phyloP scores from a whole-genome alignment of 1,140 invertebrate species.

The Lordiphosa clarofinis region DNA sequence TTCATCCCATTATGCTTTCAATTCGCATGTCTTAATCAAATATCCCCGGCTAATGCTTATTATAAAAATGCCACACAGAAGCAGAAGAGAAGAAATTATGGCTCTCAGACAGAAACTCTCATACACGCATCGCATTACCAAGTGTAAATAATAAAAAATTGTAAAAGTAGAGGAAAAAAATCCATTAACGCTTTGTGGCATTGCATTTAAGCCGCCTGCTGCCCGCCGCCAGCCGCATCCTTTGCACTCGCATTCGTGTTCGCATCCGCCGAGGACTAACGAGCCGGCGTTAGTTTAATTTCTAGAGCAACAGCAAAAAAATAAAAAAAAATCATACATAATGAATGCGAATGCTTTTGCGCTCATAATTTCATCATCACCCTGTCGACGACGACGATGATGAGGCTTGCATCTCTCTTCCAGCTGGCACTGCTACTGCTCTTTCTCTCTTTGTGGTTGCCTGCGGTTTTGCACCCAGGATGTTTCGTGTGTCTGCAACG shows the following conservation, averaged over 20 bases:
- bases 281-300: slow-evolving; percentile 75
- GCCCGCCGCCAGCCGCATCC: slow-evolving; percentile 5
- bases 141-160: slow-evolving; percentile 73
- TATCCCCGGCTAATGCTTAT: too few relatives aligned
- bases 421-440: slow-evolving; percentile 4
- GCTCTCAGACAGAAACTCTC: slow-evolving; percentile 24
- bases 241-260: slow-evolving; percentile 7
- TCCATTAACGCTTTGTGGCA: slow-evolving; percentile 73
- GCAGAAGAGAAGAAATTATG: not conserved
- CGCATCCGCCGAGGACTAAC: slow-evolving; percentile 41
- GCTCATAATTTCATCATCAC: slow-evolving; percentile 73
- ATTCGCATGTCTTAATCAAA: too few relatives aligned
- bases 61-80: too few relatives aligned
- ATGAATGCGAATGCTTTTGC: slow-evolving; percentile 76
- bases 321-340: slow-evolving; percentile 60
- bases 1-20: too few relatives aligned
- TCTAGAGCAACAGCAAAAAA: slow-evolving; percentile 50
- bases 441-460: slow-evolving; percentile 37
- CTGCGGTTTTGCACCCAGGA: slow-evolving; percentile 66
- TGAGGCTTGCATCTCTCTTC: slow-evolving; percentile 14
- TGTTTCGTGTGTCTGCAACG: slow-evolving; percentile 73
- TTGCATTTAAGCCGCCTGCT: slow-evolving; percentile 57
- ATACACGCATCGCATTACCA: slow-evolving; percentile 45
- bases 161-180: slow-evolving; percentile 53
- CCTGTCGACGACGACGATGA: slow-evolving; percentile 6